Evolutionary conservation across 2,888 invertebrate genomes (phyloP), one percentile per base, ranked within the genome.

Genomic region (Tachystola acroxantha): DNA sequence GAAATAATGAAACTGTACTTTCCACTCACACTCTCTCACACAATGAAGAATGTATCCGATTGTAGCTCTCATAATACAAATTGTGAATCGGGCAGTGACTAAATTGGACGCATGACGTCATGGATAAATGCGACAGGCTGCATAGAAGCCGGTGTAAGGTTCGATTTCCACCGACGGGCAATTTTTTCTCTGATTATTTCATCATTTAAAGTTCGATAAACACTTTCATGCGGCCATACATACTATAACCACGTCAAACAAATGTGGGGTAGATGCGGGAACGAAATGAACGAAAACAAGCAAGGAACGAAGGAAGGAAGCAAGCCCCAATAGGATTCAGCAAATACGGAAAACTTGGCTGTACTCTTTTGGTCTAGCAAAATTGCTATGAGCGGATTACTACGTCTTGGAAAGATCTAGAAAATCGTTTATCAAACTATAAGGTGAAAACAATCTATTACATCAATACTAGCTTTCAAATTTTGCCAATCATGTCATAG

Each of bases 261-360:
- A 50, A 51, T 50, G 52, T 42, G 57, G 57, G 53, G 51, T 45
- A 57, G 64, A 77, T 77, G 78, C 79, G 57, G 69, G 72, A 63
- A n/a, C 34, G 60, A 65, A 73, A 68, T 37, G 61, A 65, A 73
- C 67, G 48, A 63, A 59, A 63, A 53, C 53, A 67, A 65, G 66
- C 65, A 39, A 47, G 54, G 48, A 57, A 54, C 25, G 37, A 50
- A 40, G 58, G 52, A 53, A 59, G 70, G 68, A 73, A 53, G 68
- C 72, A 77, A 81, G 78, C 76, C 78, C 77, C 65, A 57, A 62
- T 4, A 59, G 64, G 67, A 58, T 62, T 61, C 54, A 75, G 69
- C 73, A 70, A 75, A 72, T 26, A 43, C 46, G 37, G 48, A 56
- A 53, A 79, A 84, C 68, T 78, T 82, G 84, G 81, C 77, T 82